Evolutionary conservation across 2,113 vertebrate species (phyloP), one percentile per base, ranked within the genome.

Genomic region (Bubo bubo): DNA sequence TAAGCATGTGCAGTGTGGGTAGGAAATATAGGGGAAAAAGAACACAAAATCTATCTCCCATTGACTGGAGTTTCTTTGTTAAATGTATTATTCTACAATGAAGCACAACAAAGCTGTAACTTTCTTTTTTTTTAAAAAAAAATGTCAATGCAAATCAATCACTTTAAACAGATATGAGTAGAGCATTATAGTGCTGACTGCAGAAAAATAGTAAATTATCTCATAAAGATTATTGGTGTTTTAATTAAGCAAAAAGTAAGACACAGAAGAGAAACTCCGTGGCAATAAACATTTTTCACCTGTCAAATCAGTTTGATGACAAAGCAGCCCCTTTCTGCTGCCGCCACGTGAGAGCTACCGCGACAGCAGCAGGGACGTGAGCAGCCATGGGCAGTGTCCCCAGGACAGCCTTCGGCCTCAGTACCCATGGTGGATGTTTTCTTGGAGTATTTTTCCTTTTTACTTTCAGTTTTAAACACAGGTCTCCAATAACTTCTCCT

Each of bases 341-440:
- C 14, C 52, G 6, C 24, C 20, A 3, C 7, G 1, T 1, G 19
- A 27, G 63, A 35, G 39, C 49, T 9, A 2, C 5, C 5, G 43
- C 10, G 19, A 3, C 12, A 14, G 2, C 9, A 3, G 55, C 56
- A n/a, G 68, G 16, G 52, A 10, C 5, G 14, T 9, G 34, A 53
- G 14, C 56, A 27, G 32, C 74, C 10, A 6, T 0, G 28, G 39
- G 39, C 6, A 62, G 11, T 6, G 49, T 9, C 34, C 49, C 34
- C 8, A 2, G 30, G 23, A 8, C 41, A 64, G 30, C 30, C 76
- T 49, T 23, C 5, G 3, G 49, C 50, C n/a, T n/a, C 9, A 0
- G 19, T 6, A 30, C 34, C 9, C 0, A 8, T 3, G 19, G 9
- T 1, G 0, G 59, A 1, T 23, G 4, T 59, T 35, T 41, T n/a